A percentile compares a stretch with the other conserved stretches of the same genome.
phyloP scores from a whole-genome alignment of 2,797 vertebrate genomes.

The Sorex maritimensis region DNA sequence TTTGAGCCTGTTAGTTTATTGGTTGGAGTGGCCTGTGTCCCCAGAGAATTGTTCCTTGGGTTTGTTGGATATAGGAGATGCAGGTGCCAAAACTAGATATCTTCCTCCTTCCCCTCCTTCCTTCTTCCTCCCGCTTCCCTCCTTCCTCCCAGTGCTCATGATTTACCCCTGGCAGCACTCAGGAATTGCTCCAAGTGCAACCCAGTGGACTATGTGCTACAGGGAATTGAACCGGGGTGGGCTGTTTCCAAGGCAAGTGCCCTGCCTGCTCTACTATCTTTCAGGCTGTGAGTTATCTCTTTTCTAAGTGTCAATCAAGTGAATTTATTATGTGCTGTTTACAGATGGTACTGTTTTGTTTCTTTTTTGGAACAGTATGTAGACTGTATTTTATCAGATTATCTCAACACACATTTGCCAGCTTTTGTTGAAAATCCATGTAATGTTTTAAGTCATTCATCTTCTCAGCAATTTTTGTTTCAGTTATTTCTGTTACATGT shows the following conservation, averaged over 20 bases:
- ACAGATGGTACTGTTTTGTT: not conserved
- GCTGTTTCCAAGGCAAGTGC: no score
- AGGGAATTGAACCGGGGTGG: not conserved
- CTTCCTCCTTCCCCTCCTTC: not conserved
- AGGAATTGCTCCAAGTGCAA: not conserved
- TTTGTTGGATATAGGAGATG: not conserved
- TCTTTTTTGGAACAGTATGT: not conserved
- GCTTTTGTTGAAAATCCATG: constrained; percentile 39
- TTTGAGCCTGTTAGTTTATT: constrained; percentile 46
- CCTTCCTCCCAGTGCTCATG: no score
- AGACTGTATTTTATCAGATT: constrained; percentile 8
- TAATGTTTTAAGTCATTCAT: constrained; percentile 31
- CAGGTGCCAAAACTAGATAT: not conserved
- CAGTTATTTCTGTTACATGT: not conserved
- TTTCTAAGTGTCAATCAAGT: not conserved
- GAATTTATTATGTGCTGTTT: no score
- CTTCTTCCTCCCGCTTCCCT: not conserved
- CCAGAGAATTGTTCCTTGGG: not conserved
- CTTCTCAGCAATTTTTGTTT: not conserved
- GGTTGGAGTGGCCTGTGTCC: not conserved
- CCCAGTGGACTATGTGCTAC: not conserved
- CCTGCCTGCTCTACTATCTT: no score
- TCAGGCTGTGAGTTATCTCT: not conserved
- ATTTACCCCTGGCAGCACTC: no score
- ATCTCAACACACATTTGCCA: not conserved